phyloP scores from a whole-genome alignment of 2,888 invertebrate species.

The Meteorus cinctellus region DNA sequence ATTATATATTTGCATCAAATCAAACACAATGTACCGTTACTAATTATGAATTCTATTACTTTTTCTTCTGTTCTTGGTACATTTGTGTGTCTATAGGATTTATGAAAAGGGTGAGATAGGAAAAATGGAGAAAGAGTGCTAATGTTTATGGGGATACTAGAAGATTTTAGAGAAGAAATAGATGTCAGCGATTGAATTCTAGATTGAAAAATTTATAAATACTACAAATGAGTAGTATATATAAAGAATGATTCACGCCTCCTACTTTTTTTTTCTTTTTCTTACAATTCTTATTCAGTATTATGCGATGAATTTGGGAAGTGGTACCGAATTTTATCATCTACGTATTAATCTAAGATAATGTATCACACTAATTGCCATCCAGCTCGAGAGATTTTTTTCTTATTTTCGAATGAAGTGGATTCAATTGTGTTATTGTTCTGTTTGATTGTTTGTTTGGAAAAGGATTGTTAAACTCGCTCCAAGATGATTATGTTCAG shows the following conservation, averaged over 20 bases:
- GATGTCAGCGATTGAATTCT: conserved; percentile 25
- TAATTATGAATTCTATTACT: background rate
- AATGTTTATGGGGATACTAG: background rate
- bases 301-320: conserved; percentile 14
- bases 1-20: background rate
- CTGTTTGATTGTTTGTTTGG: conserved; percentile 4
- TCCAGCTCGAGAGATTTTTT: conserved; percentile 22
- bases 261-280: background rate
- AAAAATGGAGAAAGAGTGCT: conserved; percentile 6
- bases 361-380: conserved; percentile 9
- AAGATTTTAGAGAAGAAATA: conserved; percentile 7
- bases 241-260: conserved; percentile 7
- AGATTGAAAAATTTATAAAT: background rate
- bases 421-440: conserved; percentile 23
- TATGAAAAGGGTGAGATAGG: background rate
- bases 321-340: conserved; percentile 20
- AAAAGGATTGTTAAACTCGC: background rate
- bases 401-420: conserved; percentile 12
- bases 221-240: background rate
- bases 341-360: conserved; percentile 9
- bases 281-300: conserved; percentile 13
- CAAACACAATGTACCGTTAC: conserved; percentile 4
- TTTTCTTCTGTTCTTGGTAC: conserved; percentile 20
- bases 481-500: conserved; percentile 1
- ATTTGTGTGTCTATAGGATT: background rate